Evolutionary conservation across 2,113 vertebrate species (phyloP).

Genomic region (Laticauda colubrina): DNA sequence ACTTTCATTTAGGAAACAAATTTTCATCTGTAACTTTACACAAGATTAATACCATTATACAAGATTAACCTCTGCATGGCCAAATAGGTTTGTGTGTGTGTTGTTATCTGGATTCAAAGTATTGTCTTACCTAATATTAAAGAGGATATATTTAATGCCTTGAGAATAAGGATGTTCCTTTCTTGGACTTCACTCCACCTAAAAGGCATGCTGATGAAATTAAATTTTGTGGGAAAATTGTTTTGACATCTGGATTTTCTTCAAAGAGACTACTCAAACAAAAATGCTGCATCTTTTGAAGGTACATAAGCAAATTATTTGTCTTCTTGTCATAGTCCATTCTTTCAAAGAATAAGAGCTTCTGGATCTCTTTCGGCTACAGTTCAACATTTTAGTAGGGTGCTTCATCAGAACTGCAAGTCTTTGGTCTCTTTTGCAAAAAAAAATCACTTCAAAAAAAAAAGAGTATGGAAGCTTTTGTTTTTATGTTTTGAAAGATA

Average conservation of each 20-base stretch:
- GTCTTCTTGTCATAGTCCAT: background rate
- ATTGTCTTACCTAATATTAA: conserved; percentile 1
- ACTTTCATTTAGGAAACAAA: background rate
- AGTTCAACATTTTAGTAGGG: background rate
- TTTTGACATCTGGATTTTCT: background rate
- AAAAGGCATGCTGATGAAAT: background rate
- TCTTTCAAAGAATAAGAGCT: background rate
- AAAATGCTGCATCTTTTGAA: background rate
- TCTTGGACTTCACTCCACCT: background rate
- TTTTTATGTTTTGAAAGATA: background rate
- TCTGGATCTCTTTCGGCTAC: background rate
- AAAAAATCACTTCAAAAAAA: background rate
- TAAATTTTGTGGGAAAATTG: background rate
- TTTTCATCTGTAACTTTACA: background rate
- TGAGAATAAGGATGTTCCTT: background rate
- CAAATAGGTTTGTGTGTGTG: background rate
- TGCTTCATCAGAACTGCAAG: background rate
- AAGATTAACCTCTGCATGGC: background rate
- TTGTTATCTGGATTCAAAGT: background rate
- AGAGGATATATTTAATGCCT: background rate
- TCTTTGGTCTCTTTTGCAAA: background rate
- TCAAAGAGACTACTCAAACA: background rate
- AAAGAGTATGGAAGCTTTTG: background rate
- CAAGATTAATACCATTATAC: background rate
- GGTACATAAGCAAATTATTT: background rate